These are phyloP conservation scores for Ophiodon elongatus DNA, from an alignment of 2,113 vertebrate genomes.

Conservation along the genomic window DNA sequence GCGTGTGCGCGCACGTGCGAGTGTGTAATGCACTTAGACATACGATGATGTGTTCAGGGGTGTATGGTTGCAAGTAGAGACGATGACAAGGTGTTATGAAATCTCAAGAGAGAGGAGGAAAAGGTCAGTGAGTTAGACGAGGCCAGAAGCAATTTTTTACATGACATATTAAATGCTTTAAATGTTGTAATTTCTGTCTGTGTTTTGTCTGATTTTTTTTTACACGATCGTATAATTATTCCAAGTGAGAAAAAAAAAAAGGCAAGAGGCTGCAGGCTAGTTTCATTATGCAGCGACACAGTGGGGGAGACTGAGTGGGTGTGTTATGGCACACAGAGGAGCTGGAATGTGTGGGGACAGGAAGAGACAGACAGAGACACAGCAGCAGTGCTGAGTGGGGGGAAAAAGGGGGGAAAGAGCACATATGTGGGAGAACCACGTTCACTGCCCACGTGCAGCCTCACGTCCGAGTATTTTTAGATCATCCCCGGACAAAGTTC, in stretches of 20 bases:
- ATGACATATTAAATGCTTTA: slow-evolving; percentile 21
- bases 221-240: not conserved
- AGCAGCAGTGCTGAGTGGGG: slow-evolving; percentile 49
- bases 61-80: not conserved
- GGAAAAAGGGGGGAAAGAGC: not conserved
- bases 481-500: slow-evolving; percentile 30
- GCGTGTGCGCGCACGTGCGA: slow-evolving; percentile 1
- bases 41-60: not conserved
- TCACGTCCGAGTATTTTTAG: slow-evolving; percentile 46
- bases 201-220: not conserved
- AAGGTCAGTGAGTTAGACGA: not conserved
- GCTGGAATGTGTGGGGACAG: slow-evolving; percentile 73
- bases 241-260: not conserved
- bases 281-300: slow-evolving; percentile 42
- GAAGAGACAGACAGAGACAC: slow-evolving; percentile 57
- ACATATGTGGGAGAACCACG: slow-evolving; percentile 26
- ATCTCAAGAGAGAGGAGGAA: not conserved
- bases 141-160: not conserved
- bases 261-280: slow-evolving; percentile 10
- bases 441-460: slow-evolving; percentile 15
- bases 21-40: slow-evolving; percentile 3
- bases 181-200: not conserved
- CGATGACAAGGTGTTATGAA: not conserved
- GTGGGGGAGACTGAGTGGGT: slow-evolving; percentile 56
- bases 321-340: slow-evolving; percentile 56